Percentiles rank a stretch among this genome's conserved stretches.
phyloP scores from a whole-genome alignment of 2,888 invertebrate species.

The Hedya salicella region DNA sequence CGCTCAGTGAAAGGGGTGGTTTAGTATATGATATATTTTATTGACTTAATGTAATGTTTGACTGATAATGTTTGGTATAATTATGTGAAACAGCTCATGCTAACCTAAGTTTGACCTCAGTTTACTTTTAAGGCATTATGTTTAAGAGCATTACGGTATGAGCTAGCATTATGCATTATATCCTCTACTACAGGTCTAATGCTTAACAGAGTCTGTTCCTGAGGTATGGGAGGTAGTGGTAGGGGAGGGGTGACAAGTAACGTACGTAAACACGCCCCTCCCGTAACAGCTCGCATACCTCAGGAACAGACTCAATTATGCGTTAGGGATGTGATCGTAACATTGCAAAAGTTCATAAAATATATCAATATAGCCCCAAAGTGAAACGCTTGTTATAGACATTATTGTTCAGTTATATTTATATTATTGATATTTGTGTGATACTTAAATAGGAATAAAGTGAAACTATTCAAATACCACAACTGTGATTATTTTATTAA shows the following conservation, averaged over 20 bases:
- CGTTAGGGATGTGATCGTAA: background rate
- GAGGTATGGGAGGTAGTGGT: no score
- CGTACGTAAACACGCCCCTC: no score
- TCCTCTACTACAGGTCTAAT: no score
- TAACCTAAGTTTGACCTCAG: no score
- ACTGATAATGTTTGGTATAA: background rate
- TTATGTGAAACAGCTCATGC: background rate
- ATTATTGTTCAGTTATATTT: constrained; percentile 32
- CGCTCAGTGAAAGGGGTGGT: constrained; percentile 17
- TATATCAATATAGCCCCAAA: constrained; percentile 2
- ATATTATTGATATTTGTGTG: constrained; percentile 36
- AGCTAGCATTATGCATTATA: no score
- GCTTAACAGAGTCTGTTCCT: no score
- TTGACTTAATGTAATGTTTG: constrained; percentile 15
- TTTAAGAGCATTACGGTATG: no score
- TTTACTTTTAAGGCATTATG: no score
- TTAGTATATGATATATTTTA: constrained; percentile 2
- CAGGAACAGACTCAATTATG: no score
- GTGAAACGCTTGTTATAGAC: constrained; percentile 31
- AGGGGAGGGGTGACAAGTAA: no score
- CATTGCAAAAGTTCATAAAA: background rate
- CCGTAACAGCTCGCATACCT: no score
- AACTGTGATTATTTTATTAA: background rate
- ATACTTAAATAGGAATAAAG: constrained; percentile 41
- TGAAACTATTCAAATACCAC: constrained; percentile 34